phyloP scores from a whole-genome alignment of 1,140 invertebrate species.

The Hyposmocoma kahamanoa region DNA sequence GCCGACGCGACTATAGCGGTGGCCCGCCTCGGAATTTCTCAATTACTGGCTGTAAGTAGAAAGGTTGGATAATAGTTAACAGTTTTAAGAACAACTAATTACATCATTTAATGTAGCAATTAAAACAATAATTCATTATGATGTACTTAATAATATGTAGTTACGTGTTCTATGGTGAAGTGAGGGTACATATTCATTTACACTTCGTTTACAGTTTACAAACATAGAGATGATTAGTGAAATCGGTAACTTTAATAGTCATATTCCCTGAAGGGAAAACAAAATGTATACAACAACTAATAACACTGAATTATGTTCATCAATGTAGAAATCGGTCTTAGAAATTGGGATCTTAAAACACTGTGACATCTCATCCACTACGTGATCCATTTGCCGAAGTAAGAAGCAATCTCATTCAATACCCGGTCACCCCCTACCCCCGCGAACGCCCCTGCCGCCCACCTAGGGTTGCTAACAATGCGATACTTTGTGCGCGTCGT shows the following conservation, averaged over 20 bases:
- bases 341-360: slow-evolving; percentile 73
- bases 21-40: slow-evolving; percentile 64
- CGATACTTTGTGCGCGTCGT: slow-evolving; percentile 52
- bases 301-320: slow-evolving; percentile 14
- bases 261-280: no score
- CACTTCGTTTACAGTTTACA: no score
- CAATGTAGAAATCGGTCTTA: slow-evolving; percentile 36
- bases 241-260: no score
- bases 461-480: slow-evolving; percentile 55
- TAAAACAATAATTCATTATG: no score
- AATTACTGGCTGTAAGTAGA: slow-evolving; percentile 69
- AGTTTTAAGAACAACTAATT: no score
- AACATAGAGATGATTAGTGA: no score
- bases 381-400: slow-evolving; percentile 75
- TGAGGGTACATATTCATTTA: no score
- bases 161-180: no score
- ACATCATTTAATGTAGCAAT: no score
- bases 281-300: background rate
- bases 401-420: slow-evolving; percentile 76
- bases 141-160: no score
- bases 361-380: slow-evolving; percentile 75
- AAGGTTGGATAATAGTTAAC: no score
- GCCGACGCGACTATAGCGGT: slow-evolving; percentile 33
- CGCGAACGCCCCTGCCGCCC: slow-evolving; percentile 22
- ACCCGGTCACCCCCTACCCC: slow-evolving; percentile 51